phyloP scores from a whole-genome alignment of 2,113 vertebrate species.

The Dolichotis patagonum region DNA sequence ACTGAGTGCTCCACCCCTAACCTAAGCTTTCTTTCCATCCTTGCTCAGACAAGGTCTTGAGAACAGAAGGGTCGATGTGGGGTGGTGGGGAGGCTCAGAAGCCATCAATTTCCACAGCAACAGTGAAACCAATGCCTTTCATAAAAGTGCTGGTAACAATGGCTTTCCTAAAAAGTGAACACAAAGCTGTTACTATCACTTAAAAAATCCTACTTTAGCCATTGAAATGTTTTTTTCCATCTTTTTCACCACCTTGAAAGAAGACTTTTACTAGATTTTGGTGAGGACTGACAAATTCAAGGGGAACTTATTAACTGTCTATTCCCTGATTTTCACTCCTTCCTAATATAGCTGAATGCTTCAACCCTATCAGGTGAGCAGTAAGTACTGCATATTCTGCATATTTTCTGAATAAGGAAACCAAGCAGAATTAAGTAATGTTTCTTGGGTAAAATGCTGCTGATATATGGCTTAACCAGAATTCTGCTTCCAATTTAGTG shows the following conservation, averaged over 20 bases:
- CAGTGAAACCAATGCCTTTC: background rate
- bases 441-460: background rate
- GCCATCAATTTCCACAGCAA: background rate
- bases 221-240: background rate
- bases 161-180: background rate
- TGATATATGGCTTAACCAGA: background rate
- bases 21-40: background rate
- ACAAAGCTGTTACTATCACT: background rate
- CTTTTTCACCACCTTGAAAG: background rate
- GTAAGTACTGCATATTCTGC: background rate
- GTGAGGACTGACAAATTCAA: background rate
- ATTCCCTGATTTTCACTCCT: background rate
- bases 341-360: background rate
- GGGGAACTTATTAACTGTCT: background rate
- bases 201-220: conserved; percentile 3
- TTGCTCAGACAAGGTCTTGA: background rate
- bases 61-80: background rate
- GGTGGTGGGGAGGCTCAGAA: background rate
- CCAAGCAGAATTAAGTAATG: background rate
- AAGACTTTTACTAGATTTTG: background rate
- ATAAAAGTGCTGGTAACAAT: background rate
- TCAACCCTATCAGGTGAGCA: background rate
- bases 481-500: background rate
- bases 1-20: background rate
- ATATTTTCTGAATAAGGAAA: background rate